Evolutionary conservation across 1,140 invertebrate genomes (phyloP).

Genomic region (Heterodera carotae): DNA sequence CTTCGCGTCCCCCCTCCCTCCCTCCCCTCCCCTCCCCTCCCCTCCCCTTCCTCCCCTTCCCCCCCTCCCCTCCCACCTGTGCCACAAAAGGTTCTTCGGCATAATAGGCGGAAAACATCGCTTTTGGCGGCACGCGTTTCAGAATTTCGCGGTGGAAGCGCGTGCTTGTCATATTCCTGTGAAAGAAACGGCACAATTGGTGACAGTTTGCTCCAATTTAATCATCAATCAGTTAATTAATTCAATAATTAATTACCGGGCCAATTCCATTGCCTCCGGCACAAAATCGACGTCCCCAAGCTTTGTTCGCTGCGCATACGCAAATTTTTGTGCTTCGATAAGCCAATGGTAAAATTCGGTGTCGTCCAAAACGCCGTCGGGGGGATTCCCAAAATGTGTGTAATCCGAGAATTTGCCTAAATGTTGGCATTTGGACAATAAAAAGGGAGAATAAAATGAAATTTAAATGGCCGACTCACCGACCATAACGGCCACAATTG

Average conservation of each 20-base stretch:
- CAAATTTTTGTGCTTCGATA: slow-evolving; percentile 87
- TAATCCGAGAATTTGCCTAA: slow-evolving; percentile 49
- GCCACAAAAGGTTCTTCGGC: slow-evolving; percentile 19
- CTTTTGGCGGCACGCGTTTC: slow-evolving; percentile 45
- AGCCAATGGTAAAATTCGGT: slow-evolving; percentile 78
- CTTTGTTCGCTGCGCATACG: slow-evolving; percentile 79
- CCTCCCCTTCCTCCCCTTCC: too few relatives aligned
- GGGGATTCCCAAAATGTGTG: slow-evolving; percentile 41
- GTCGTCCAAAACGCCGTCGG: slow-evolving; percentile 50
- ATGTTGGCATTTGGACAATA: background rate
- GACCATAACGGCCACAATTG: slow-evolving; percentile 54
- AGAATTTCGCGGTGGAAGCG: slow-evolving; percentile 28
- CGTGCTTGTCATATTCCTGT: slow-evolving; percentile 53
- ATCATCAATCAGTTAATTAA: too few relatives aligned
- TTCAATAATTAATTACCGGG: slow-evolving; percentile 29
- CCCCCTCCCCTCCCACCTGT: background rate
- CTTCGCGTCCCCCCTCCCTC: too few relatives aligned
- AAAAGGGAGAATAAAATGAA: background rate
- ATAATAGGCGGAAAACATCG: slow-evolving; percentile 51
- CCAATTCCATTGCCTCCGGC: slow-evolving; percentile 68
- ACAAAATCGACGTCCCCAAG: slow-evolving; percentile 81
- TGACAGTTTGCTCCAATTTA: too few relatives aligned
- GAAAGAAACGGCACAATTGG: background rate
- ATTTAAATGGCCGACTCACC: slow-evolving; percentile 24
- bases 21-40: background rate